A percentile compares a stretch with the other conserved stretches of the same genome.
Conservation (phyloP, 1,140 invertebrate species). For the Hyles euphorbiae region DNA sequence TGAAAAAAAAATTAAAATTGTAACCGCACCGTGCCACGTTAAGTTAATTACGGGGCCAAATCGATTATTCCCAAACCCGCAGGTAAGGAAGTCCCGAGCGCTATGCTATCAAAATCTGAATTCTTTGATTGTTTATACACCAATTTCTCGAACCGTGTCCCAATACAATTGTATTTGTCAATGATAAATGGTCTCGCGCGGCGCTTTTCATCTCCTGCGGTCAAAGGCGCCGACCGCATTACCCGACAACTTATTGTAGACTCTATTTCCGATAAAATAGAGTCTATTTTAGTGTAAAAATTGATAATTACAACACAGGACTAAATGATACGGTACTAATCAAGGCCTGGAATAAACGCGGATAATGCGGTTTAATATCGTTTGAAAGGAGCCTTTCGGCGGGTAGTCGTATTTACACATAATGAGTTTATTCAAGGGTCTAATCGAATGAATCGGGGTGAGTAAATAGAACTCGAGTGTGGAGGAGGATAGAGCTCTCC, state of each 20-base stretch:
- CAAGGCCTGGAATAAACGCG: slow-evolving; percentile 68
- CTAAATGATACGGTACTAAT: slow-evolving; percentile 74
- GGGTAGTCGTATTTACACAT: slow-evolving; percentile 61
- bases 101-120: slow-evolving; percentile 33
- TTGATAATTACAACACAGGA: slow-evolving; percentile 68
- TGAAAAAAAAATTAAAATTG: not conserved
- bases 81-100: not conserved
- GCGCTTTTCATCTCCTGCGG: slow-evolving; percentile 64
- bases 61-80: not conserved
- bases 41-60: not conserved
- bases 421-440: slow-evolving; percentile 72
- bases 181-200: slow-evolving; percentile 69
- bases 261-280: slow-evolving; percentile 19
- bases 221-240: slow-evolving; percentile 57
- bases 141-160: slow-evolving; percentile 60
- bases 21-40: not conserved
- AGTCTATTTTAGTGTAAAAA: slow-evolving; percentile 22
- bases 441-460: slow-evolving; percentile 71
- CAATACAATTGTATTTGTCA: slow-evolving; percentile 73
- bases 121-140: slow-evolving; percentile 63
- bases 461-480: slow-evolving; percentile 59
- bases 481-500: slow-evolving; percentile 14
- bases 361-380: slow-evolving; percentile 71
- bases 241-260: slow-evolving; percentile 23
- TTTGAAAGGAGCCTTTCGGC: slow-evolving; percentile 69